phyloP scores from a whole-genome alignment of 2,888 invertebrate species.

The Drosophila affinis region DNA sequence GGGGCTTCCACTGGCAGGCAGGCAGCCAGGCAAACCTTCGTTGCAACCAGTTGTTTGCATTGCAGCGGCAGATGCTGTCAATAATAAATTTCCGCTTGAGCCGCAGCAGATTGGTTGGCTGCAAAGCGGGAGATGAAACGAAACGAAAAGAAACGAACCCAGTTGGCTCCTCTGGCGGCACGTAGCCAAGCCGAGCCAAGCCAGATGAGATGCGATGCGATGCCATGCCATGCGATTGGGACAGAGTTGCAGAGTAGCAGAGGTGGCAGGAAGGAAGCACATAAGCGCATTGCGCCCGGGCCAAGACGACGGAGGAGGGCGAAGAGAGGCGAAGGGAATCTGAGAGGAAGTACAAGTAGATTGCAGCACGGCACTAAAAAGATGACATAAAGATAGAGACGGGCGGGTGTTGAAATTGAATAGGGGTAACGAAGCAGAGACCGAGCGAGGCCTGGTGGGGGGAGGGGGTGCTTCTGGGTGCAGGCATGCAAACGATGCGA shows the following conservation, averaged over 20 bases:
- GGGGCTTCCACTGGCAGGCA: conserved; percentile 24
- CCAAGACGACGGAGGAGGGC: conserved; percentile 23
- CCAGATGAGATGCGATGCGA: conserved; percentile 7
- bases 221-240: background rate
- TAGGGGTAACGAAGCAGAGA: conserved; percentile 55
- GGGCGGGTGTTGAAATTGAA: conserved; percentile 74
- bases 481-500: conserved; percentile 47
- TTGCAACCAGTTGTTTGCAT: conserved; percentile 67
- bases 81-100: conserved; percentile 81
- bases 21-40: conserved; percentile 27
- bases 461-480: conserved; percentile 12
- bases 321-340: background rate
- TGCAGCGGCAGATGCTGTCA: conserved; percentile 79
- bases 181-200: conserved; percentile 17
- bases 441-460: background rate
- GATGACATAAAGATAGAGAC: conserved; percentile 70
- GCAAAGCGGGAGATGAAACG: conserved; percentile 10
- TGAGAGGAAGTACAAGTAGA: conserved; percentile 19
- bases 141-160: conserved; percentile 29
- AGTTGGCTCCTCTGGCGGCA: conserved; percentile 44
- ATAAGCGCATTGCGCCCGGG: conserved; percentile 73
- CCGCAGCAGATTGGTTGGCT: conserved; percentile 72
- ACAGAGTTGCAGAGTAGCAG: background rate
- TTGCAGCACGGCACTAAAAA: conserved; percentile 71
- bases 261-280: conserved; percentile 65